Evolutionary conservation across 37 sponge, comb jelly and placozoan species (phyloP).

Genomic region (Beroe forskalii): DNA sequence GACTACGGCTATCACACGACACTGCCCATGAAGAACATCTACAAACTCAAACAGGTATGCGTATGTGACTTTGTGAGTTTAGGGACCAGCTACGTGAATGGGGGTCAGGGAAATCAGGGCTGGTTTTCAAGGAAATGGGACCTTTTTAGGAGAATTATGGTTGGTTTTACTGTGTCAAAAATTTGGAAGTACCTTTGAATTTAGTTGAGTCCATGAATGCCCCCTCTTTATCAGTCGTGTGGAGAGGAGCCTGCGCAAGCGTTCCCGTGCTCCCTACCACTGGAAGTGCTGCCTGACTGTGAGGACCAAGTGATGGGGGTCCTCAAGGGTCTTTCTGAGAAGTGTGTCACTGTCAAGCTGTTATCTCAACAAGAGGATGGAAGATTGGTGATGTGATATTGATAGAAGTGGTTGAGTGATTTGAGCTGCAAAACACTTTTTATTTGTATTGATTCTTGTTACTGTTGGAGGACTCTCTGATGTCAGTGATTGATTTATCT

Average conservation of each 20-base stretch:
- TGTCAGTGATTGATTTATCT: too few relatives aligned
- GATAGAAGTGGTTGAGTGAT: background rate
- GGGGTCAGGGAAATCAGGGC: too few relatives aligned
- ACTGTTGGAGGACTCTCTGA: too few relatives aligned
- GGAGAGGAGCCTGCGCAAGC: background rate
- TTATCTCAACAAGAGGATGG: background rate
- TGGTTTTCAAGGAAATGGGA: too few relatives aligned
- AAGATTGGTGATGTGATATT: too few relatives aligned
- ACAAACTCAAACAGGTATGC: background rate
- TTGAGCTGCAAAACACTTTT: background rate
- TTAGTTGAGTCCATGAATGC: too few relatives aligned
- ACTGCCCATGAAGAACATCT: background rate
- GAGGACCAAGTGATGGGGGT: background rate
- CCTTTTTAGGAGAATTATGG: too few relatives aligned
- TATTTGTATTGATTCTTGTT: background rate
- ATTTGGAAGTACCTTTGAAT: too few relatives aligned
- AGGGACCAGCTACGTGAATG: too few relatives aligned
- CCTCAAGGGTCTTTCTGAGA: background rate
- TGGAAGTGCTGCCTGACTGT: background rate
- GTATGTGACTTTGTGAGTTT: too few relatives aligned
- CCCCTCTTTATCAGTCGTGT: background rate
- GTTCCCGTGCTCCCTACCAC: background rate
- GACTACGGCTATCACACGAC: background rate
- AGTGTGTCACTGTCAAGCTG: background rate
- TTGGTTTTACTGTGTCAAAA: too few relatives aligned